A percentile compares a stretch with the other conserved stretches of the same genome.
Evolutionary conservation across 2,797 vertebrate species (phyloP).

Genomic region (Notamacropus eugenii): DNA sequence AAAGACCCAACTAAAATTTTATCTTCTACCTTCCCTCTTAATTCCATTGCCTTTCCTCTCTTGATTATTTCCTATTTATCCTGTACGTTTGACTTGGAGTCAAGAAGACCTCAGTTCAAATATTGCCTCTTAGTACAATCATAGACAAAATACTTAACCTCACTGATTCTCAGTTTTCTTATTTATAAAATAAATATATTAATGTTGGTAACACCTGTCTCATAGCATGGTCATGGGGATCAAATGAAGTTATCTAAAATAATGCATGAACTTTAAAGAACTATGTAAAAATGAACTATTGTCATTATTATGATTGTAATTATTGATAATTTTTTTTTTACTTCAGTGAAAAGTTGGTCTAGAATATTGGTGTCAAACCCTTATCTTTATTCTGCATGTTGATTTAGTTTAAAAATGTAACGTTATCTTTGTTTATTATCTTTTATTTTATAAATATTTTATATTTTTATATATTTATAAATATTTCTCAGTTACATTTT

Average conservation of each 20-base stretch:
- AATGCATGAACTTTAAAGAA: background rate
- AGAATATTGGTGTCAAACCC: background rate
- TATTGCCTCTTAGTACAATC: background rate
- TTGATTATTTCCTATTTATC: no score
- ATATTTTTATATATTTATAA: background rate
- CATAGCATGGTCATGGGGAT: background rate
- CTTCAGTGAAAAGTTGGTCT: background rate
- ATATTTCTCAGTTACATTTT: background rate
- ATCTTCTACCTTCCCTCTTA: background rate
- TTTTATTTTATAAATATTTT: background rate
- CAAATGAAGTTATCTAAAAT: background rate
- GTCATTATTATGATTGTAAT: no score
- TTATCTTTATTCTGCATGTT: background rate
- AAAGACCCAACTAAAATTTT: background rate
- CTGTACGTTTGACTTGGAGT: background rate
- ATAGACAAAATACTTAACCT: constrained; percentile 13
- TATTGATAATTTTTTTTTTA: background rate
- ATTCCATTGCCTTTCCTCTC: background rate
- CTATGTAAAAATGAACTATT: background rate
- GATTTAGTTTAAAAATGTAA: background rate
- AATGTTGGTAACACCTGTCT: background rate
- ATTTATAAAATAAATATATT: constrained; percentile 21
- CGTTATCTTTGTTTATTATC: background rate
- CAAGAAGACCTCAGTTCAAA: background rate
- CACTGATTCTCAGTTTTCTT: constrained; percentile 14